Evolutionary conservation across 2,888 invertebrate species (phyloP).

Genomic region (Drosophila algonquin): DNA sequence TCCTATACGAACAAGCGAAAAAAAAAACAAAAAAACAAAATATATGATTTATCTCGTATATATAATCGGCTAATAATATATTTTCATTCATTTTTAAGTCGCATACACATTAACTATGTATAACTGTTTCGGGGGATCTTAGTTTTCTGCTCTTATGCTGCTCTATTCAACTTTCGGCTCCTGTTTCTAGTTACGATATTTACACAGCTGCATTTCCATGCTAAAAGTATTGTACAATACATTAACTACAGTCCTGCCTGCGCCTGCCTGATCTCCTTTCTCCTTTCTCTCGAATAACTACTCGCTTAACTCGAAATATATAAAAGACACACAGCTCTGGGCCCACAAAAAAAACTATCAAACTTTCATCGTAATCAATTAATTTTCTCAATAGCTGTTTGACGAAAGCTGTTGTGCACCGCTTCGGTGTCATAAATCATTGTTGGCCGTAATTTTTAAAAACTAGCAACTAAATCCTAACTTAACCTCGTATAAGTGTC

Average conservation of each 20-base stretch:
- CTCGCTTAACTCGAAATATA: conserved; percentile 8
- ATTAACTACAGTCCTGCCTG: conserved; percentile 10
- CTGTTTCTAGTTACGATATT: conserved; percentile 26
- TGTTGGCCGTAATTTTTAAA: conserved; percentile 10
- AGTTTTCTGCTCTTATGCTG: not conserved
- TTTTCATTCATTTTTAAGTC: conserved; percentile 6
- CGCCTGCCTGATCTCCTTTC: not conserved
- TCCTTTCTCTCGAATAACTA: not conserved
- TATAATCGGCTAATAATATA: conserved; percentile 2
- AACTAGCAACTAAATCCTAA: conserved; percentile 30
- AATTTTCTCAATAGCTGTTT: not conserved
- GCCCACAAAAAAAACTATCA: conserved; percentile 16
- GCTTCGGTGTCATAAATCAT: not conserved
- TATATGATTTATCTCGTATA: conserved; percentile 1
- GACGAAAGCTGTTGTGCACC: too few species aligned
- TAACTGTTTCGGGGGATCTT: not conserved
- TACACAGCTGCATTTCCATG: conserved; percentile 35
- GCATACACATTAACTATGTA: conserved; percentile 6
- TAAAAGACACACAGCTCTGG: conserved; percentile 32
- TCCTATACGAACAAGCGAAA: conserved; percentile 1
- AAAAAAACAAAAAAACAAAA: not conserved
- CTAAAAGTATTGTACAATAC: conserved; percentile 21
- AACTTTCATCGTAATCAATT: conserved; percentile 3
- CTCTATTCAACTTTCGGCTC: not conserved
- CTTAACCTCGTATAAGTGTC: conserved; percentile 19